Evolutionary conservation across 2,113 vertebrate species (phyloP), one percentile per base, ranked within the genome.

Genomic region (Engystomops pustulosus): DNA sequence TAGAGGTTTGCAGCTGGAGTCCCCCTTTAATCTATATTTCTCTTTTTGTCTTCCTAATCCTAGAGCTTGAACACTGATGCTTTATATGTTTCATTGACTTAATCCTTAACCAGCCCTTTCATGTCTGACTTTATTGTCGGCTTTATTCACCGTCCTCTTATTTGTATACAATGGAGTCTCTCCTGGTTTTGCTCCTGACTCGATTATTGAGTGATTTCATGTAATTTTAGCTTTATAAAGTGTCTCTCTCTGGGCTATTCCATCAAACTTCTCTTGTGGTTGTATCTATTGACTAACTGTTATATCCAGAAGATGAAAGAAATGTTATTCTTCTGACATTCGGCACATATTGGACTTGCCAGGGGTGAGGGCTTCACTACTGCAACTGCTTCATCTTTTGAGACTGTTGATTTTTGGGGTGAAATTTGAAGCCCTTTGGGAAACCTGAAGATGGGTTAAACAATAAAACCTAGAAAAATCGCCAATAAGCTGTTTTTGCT

Each of bases 81-180:
- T 51, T 51, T 51, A 17, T 51, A 17, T 51, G 47, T 51, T 18
- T 51, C 2, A 47, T 47, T 47, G 47, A 51, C 51, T 53, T n/a
- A 20, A 53, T n/a, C 51, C 51, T 53, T 17, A 53, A 53, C 51
- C 51, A n/a, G 51, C n/a, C 51, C 58, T 27, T 62, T 62, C 23
- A 27, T 62, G 58, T 62, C n/a, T 12, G 12, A 25, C 10, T 27
- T 27, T n/a, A n/a, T n/a, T 18, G n/a, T 25, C n/a, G 4, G 32
- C 38, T 6, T 7, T 55, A 36, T 49, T 55, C 34, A 11, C 45
- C 11, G 38, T 77, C n/a, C 18, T 44, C 49, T 55, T 55, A 77
- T 77, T 77, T 47, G 15, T 77, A 55, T 55, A 55, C 74, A 36
- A 77, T 36, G 49, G 15, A 77, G 18, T 77, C 74, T 36, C 30